phyloP scores from a whole-genome alignment of 2,888 invertebrate genomes.

The Mellilla xanthometata region DNA sequence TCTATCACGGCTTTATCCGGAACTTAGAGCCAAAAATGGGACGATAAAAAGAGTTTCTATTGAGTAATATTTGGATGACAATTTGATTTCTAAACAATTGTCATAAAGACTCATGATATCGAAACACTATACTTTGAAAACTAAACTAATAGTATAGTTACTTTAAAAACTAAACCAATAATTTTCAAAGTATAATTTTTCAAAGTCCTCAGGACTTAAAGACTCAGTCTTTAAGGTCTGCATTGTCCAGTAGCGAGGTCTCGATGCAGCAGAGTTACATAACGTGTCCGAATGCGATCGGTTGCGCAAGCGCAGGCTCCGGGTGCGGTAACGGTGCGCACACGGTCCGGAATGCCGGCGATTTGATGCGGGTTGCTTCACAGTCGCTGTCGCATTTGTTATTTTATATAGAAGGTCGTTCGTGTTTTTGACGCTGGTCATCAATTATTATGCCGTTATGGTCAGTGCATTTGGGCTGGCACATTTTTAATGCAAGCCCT shows the following conservation, averaged over 20 bases:
- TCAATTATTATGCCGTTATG: constrained; percentile 30
- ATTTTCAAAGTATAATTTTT: too few species aligned
- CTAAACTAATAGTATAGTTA: too few species aligned
- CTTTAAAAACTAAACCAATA: too few species aligned
- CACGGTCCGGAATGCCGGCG: constrained; percentile 73
- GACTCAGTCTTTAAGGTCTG: too few species aligned
- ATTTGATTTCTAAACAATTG: too few species aligned
- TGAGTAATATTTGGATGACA: too few species aligned
- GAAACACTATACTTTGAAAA: too few species aligned
- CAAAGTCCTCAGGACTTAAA: too few species aligned
- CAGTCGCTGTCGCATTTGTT: constrained; percentile 33
- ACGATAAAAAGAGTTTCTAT: too few species aligned
- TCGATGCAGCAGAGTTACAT: constrained; percentile 64
- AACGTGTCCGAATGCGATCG: constrained; percentile 64
- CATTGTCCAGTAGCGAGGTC: too few species aligned
- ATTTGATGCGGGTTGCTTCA: constrained; percentile 73
- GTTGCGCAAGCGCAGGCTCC: constrained; percentile 71
- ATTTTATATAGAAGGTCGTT: constrained; percentile 32
- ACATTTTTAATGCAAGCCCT: constrained; percentile 16
- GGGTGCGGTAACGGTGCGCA: constrained; percentile 71
- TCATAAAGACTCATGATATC: too few species aligned
- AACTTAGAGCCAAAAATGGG: too few species aligned
- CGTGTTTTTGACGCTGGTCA: constrained; percentile 26
- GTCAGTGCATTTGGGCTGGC: constrained; percentile 8
- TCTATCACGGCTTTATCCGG: constrained; percentile 1